Evolutionary conservation across 2,113 vertebrate genomes (phyloP).

Genomic region (Callocephalon fimbriatum): DNA sequence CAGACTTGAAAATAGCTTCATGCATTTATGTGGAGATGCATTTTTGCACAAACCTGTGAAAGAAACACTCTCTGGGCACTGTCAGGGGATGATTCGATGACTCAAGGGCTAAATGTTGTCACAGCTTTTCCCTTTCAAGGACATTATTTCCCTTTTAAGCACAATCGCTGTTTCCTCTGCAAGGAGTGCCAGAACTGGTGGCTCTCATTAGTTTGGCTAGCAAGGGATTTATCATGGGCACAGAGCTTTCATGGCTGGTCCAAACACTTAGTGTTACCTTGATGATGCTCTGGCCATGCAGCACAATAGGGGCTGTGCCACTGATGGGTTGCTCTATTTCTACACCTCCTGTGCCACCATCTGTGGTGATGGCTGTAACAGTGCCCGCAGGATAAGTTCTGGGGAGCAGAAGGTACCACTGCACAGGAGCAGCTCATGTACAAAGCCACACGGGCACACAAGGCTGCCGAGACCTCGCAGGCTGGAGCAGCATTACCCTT

Average conservation of each 20-base stretch:
- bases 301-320: background rate
- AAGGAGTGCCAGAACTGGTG: background rate
- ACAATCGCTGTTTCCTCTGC: background rate
- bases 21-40: background rate
- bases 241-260: background rate
- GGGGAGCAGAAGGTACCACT: background rate
- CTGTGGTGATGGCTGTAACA: background rate
- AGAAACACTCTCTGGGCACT: background rate
- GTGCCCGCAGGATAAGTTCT: background rate
- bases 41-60: constrained; percentile 7
- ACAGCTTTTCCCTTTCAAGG: constrained; percentile 36
- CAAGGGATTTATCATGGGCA: background rate
- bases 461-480: background rate
- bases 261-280: background rate
- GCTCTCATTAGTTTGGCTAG: background rate
- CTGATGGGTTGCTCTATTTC: background rate
- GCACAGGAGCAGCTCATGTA: background rate
- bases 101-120: constrained; percentile 36
- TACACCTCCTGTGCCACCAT: constrained; percentile 25
- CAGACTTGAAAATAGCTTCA: constrained; percentile 8
- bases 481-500: background rate
- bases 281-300: background rate
- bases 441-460: rapidly evolving
- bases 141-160: constrained; percentile 12
- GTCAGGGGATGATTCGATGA: constrained; percentile 30